Conservation (phyloP, 2,113 vertebrate species). For the Sapajus apella region DNA sequence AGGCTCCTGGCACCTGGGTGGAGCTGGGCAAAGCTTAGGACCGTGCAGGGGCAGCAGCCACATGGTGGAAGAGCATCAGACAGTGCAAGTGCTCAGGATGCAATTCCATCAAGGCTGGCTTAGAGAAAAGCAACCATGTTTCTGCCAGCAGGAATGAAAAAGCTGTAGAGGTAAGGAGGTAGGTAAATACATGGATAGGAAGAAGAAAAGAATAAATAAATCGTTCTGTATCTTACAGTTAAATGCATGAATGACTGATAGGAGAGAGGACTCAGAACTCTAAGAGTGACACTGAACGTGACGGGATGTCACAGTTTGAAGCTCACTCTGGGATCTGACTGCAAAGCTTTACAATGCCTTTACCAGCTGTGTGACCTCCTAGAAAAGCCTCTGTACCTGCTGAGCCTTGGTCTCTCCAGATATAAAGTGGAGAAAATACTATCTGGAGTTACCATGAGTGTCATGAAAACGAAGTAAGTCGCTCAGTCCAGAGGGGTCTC, state of each 20-base stretch:
- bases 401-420: not conserved
- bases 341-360: not conserved
- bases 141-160: not conserved
- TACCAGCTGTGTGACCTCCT: not conserved
- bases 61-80: not conserved
- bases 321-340: not conserved
- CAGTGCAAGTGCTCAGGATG: fast-evolving
- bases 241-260: not conserved
- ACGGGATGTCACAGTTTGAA: not conserved
- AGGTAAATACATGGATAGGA: too few species aligned
- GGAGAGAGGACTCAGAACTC: not conserved
- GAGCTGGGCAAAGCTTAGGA: not conserved
- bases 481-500: not conserved
- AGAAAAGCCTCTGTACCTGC: not conserved
- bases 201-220: not conserved
- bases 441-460: not conserved
- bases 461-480: not conserved
- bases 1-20: not conserved
- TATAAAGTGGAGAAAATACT: not conserved
- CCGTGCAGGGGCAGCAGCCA: not conserved
- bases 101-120: too few species aligned
- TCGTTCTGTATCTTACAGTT: not conserved
- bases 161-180: not conserved
- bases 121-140: not conserved
- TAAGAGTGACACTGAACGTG: not conserved